Conservation (phyloP, 64 coral and sea anemone genomes). For the Dendronephthya gigantea region DNA sequence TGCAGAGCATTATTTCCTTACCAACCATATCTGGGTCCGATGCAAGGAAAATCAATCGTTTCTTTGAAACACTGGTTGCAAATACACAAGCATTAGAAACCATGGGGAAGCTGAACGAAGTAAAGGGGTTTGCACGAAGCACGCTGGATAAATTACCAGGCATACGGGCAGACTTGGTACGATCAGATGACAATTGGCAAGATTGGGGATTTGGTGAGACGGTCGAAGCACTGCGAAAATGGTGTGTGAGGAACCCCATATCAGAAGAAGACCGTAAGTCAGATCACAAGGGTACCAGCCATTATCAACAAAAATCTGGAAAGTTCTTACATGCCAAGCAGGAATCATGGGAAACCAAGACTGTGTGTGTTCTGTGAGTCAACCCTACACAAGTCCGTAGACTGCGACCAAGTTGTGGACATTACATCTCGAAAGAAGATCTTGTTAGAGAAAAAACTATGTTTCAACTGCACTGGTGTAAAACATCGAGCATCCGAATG, state of each 20-base stretch:
- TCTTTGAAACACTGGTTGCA: neutral
- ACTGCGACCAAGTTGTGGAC: conserved; percentile 17
- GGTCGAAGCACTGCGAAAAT: conserved; percentile 28
- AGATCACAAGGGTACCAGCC: no score
- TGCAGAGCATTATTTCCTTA: conserved; percentile 3
- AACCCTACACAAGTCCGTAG: conserved; percentile 25
- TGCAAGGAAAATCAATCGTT: conserved; percentile 7
- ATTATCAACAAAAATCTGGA: conserved; percentile 26
- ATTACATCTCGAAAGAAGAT: neutral
- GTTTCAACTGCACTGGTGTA: no score
- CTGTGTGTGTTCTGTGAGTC: conserved; percentile 32
- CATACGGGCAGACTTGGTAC: conserved; percentile 36
- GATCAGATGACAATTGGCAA: conserved; percentile 19
- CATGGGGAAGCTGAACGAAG: conserved; percentile 7
- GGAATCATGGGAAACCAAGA: conserved; percentile 10
- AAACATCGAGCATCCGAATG: no score
- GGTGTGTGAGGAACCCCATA: neutral
- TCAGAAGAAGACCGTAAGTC: neutral
- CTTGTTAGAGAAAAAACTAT: conserved; percentile 9
- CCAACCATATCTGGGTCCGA: conserved; percentile 19
- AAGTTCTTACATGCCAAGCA: no score
- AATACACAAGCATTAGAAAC: conserved; percentile 3
- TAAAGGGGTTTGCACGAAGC: neutral
- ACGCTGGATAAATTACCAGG: conserved; percentile 17
- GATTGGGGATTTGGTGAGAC: conserved; percentile 6